Evolutionary conservation across 2,888 invertebrate genomes (phyloP), one percentile per base, ranked within the genome.

Genomic region (Unio pictorum): DNA sequence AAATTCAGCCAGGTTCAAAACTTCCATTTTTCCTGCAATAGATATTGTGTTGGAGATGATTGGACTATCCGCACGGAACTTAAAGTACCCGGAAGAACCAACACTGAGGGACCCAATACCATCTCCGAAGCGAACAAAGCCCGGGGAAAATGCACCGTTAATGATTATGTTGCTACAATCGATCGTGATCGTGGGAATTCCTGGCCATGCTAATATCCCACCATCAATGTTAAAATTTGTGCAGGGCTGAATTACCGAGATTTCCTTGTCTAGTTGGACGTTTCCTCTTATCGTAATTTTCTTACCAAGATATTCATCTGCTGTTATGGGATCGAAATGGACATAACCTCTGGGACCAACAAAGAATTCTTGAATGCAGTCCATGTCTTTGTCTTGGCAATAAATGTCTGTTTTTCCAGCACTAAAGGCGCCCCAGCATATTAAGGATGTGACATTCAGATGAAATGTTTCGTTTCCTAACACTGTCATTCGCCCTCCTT

Each of bases 121-220:
- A 2, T 23, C 28, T 30, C 76, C 81, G 63, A 81, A 79, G 15
- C 71, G 67, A 7, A 83, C 68, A 18, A 30, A 70, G 18, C 77
- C 78, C 7, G 80, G 76, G 15, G 72, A 59, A 66, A 83, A 80
- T 4, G 58, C 55, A 15, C 77, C 78, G 67, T 84, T 80, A 26
- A 84, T 76, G 61, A 72, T 73, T 18, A 84, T 75, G 20, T 58
- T 66, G 11, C 54, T 56, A 73, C 84, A 84, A 64, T 78, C 79
- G 34, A 84, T 45, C n/a, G 66, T 76, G 17, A 78, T 68, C n/a
- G 62, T 68, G 26, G 79, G 72, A 11, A 61, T 73, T 1, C 59
- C 66, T 3, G 76, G 73, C 81, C 79, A 82, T 2, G 64, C 64
- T 2, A 82, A 56, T 6, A 55, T 54, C 18, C 80, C 80, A 4